Conservation (phyloP, 2,797 vertebrate genomes). For the Tamandua tetradactyla region DNA sequence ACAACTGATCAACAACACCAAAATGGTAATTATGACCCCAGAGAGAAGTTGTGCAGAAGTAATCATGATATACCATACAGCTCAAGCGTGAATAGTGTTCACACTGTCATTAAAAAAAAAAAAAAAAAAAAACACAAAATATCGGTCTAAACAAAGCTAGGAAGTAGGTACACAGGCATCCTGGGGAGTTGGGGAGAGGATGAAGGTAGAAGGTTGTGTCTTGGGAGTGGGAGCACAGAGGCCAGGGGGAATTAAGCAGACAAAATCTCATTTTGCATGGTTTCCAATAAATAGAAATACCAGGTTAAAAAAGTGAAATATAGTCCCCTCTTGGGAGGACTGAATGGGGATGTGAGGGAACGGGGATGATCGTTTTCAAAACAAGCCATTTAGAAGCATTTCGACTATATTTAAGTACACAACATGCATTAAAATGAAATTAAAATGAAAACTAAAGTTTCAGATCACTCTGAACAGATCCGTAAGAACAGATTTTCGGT, state of each 20-base stretch:
- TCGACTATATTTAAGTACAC: not conserved
- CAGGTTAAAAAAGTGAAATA: not conserved
- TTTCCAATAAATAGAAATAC: not conserved
- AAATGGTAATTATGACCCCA: not conserved
- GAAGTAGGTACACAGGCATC: not conserved
- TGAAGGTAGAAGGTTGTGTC: not conserved
- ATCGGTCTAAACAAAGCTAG: not conserved
- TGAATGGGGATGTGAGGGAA: not conserved
- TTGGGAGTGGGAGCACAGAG: not conserved
- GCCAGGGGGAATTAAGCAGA: not conserved
- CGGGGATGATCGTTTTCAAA: not conserved
- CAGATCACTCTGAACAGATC: not conserved
- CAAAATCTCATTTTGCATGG: not conserved
- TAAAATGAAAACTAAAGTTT: constrained; percentile 1
- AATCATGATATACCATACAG: not conserved
- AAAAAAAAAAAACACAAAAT: not conserved
- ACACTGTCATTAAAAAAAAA: not conserved
- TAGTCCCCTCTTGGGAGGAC: not conserved
- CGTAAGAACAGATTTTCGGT: not conserved
- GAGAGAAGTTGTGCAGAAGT: not conserved
- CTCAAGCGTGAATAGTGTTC: not conserved
- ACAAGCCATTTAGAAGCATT: not conserved
- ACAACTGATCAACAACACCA: not conserved
- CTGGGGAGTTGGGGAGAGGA: not conserved
- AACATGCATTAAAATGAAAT: not conserved